A percentile compares a stretch with the other conserved stretches of the same genome.
These are phyloP conservation scores for Chondrosia reniformis DNA, from an alignment of 37 sponge, comb jelly and placozoan species.

Conservation along the genomic window DNA sequence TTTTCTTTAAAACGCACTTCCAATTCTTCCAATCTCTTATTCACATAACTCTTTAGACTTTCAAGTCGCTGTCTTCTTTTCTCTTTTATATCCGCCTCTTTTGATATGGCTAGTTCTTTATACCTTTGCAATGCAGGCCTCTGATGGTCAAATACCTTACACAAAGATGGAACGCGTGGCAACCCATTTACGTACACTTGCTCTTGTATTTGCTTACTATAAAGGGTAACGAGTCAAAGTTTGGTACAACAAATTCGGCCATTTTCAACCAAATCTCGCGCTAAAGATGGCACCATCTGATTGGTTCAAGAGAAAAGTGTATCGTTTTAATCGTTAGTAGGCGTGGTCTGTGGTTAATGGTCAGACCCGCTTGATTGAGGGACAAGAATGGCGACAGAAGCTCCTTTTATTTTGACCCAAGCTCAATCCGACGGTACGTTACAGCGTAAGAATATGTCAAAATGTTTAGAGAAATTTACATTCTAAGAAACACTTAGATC, in stretches of 20 bases:
- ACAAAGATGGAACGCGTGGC: background rate
- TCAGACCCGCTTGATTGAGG: background rate
- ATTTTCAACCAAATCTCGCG: background rate
- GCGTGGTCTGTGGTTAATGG: constrained; percentile 8
- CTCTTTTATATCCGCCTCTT: constrained; percentile 15
- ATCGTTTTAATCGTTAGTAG: background rate
- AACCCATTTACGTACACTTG: background rate
- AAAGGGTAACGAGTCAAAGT: constrained; percentile 21
- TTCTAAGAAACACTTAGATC: background rate
- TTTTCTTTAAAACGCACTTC: constrained; percentile 1
- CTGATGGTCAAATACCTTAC: constrained; percentile 33
- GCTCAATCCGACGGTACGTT: constrained; percentile 71
- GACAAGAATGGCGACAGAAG: background rate
- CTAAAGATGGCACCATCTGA: background rate
- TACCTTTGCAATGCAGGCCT: constrained; percentile 11
- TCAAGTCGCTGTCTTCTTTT: background rate
- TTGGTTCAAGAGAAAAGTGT: background rate
- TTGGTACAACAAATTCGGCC: background rate
- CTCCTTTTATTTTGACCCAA: constrained; percentile 59
- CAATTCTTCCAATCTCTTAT: background rate
- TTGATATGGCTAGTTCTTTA: constrained; percentile 32
- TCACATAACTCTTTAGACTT: constrained; percentile 25
- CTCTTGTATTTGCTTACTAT: constrained; percentile 23
- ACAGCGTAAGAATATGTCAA: background rate
- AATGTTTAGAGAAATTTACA: background rate